Evolutionary conservation across 2,888 invertebrate species (phyloP).

Genomic region (Yponomeuta plumbellus): DNA sequence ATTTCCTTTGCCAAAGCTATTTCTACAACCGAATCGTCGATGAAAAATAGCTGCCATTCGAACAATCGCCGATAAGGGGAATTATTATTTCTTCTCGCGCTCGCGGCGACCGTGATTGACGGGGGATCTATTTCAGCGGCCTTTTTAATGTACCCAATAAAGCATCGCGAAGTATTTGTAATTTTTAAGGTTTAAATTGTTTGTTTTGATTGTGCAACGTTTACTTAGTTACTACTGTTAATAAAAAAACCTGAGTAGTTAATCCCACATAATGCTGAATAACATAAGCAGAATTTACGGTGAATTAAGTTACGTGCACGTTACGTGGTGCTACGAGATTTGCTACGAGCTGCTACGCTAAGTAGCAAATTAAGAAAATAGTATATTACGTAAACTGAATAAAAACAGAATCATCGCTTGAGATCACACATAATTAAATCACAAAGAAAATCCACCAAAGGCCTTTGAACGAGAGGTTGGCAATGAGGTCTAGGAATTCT

Average conservation of each 20-base stretch:
- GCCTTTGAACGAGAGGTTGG: neutral
- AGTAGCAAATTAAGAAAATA: too few species aligned
- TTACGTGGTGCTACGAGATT: conserved; percentile 15
- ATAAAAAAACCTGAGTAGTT: too few species aligned
- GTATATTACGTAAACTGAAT: neutral
- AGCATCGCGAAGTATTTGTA: neutral
- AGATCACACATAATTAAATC: neutral
- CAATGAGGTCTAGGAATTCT: neutral
- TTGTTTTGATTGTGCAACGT: neutral
- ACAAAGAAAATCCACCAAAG: neutral
- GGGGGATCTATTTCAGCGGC: neutral
- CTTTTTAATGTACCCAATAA: conserved; percentile 1
- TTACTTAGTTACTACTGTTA: too few species aligned
- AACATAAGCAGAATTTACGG: too few species aligned
- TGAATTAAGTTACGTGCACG: neutral
- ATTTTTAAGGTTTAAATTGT: neutral
- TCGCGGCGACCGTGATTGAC: neutral
- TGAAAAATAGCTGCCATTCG: conserved; percentile 5
- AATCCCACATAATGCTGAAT: too few species aligned
- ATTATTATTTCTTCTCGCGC: conserved; percentile 6
- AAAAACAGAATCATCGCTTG: neutral
- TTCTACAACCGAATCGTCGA: neutral
- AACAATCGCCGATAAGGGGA: neutral
- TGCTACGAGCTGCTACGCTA: conserved; percentile 26
- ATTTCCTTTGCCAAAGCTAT: conserved; percentile 1